These are phyloP conservation scores for Apoda limacodes DNA, from an alignment of 2,888 invertebrate species.

Conservation along the genomic window DNA sequence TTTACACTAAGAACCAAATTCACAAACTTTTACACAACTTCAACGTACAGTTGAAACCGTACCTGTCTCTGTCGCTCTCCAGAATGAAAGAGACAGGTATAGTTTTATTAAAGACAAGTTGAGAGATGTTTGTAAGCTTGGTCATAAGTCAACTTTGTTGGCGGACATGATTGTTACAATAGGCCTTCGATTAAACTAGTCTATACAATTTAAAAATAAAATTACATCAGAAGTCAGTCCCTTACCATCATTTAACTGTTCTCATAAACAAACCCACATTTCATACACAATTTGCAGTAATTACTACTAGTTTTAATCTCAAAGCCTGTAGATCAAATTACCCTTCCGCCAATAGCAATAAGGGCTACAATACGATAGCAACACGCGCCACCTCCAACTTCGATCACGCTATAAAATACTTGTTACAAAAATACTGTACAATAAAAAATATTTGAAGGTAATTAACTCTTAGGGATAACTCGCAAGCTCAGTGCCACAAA, in stretches of 20 bases:
- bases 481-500: constrained; percentile 32
- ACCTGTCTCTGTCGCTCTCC: too few relatives aligned
- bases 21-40: too few relatives aligned
- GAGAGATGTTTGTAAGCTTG: too few relatives aligned
- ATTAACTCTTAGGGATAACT: constrained; percentile 54
- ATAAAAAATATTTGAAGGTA: constrained; percentile 62
- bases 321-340: too few relatives aligned
- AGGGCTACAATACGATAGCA: too few relatives aligned
- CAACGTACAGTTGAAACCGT: too few relatives aligned
- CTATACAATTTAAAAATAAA: constrained; percentile 62
- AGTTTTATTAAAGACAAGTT: too few relatives aligned
- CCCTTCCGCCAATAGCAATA: too few relatives aligned
- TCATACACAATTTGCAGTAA: constrained; percentile 57
- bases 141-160: constrained; percentile 63
- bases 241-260: constrained; percentile 50
- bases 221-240: constrained; percentile 64
- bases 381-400: background rate
- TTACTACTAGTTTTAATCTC: constrained; percentile 58
- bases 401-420: constrained; percentile 54
- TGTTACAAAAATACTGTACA: constrained; percentile 69
- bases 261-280: constrained; percentile 57
- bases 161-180: constrained; percentile 47
- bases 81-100: too few relatives aligned
- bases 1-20: too few relatives aligned
- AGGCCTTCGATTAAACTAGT: constrained; percentile 57